A percentile compares a stretch with the other conserved stretches of the same genome.
These are phyloP conservation scores for Neoascia interrupta DNA, from an alignment of 2,888 invertebrate genomes.

Conservation along the genomic window DNA sequence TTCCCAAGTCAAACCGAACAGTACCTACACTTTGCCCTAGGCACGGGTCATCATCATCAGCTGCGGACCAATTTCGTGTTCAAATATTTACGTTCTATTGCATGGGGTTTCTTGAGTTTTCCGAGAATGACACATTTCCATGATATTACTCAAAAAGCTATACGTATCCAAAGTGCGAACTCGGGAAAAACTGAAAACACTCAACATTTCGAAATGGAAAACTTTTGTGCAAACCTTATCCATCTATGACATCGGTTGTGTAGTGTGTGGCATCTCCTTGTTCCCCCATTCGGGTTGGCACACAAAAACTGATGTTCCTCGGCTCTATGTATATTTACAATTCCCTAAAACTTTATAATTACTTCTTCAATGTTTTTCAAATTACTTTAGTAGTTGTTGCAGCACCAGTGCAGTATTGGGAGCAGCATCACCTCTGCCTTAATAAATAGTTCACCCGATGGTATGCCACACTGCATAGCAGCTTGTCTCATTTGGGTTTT, in stretches of 20 bases:
- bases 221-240: slow-evolving; percentile 29
- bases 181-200: slow-evolving; percentile 25
- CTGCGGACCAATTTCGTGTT: slow-evolving; percentile 29
- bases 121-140: slow-evolving; percentile 51
- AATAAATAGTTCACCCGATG: slow-evolving; percentile 7
- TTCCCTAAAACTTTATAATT: slow-evolving; percentile 64
- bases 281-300: background rate
- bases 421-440: slow-evolving; percentile 3
- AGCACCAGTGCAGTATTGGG: slow-evolving; percentile 4
- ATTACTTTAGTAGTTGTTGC: slow-evolving; percentile 58
- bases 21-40: too few relatives aligned
- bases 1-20: too few relatives aligned
- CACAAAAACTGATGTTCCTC: slow-evolving; percentile 11
- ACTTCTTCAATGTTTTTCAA: slow-evolving; percentile 64
- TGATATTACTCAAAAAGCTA: slow-evolving; percentile 19
- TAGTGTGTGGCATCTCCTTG: background rate
- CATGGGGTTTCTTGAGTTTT: background rate
- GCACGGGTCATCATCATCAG: too few relatives aligned
- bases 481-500: slow-evolving; percentile 24
- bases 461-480: background rate
- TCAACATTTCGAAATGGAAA: slow-evolving; percentile 41
- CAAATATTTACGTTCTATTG: slow-evolving; percentile 51
- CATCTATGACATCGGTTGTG: slow-evolving; percentile 11
- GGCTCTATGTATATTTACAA: slow-evolving; percentile 47
- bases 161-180: slow-evolving; percentile 32